A percentile compares a stretch with the other conserved stretches of the same genome.
Conservation (phyloP, 2,888 invertebrate genomes). For the Neoascia interrupta region DNA sequence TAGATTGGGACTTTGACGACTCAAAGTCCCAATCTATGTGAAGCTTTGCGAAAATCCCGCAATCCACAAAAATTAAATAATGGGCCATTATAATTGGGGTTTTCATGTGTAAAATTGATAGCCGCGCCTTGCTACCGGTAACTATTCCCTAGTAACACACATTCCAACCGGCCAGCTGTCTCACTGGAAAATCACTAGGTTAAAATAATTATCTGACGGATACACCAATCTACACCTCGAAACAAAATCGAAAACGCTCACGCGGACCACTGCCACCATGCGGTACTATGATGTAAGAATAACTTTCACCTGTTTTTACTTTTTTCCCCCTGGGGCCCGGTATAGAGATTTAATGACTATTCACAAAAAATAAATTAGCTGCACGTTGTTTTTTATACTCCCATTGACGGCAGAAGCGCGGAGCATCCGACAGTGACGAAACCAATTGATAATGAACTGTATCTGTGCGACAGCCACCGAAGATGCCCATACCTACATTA, state of each 20-base stretch:
- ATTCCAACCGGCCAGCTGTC: neutral
- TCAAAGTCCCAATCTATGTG: no score
- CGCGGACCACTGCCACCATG: constrained; percentile 13
- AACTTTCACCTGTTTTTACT: constrained; percentile 57
- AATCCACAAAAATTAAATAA: no score
- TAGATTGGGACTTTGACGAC: no score
- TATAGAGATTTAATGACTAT: constrained; percentile 24
- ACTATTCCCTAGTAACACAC: neutral
- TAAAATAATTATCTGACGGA: constrained; percentile 5
- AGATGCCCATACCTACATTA: constrained; percentile 44
- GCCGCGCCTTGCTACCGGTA: no score
- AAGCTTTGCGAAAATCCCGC: no score
- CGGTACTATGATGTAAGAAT: constrained; percentile 52
- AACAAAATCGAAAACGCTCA: constrained; percentile 31
- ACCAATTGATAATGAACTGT: constrained; percentile 64
- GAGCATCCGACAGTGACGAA: constrained; percentile 45
- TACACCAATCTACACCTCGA: neutral
- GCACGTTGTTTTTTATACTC: constrained; percentile 21
- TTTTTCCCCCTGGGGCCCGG: neutral
- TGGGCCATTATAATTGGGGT: no score
- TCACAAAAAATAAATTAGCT: constrained; percentile 13
- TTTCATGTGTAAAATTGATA: no score
- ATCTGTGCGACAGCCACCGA: constrained; percentile 26
- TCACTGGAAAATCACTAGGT: neutral
- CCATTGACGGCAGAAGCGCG: neutral